These are phyloP conservation scores for Aplysia californica DNA, from an alignment of 1,140 invertebrate genomes.

Conservation along the genomic window DNA sequence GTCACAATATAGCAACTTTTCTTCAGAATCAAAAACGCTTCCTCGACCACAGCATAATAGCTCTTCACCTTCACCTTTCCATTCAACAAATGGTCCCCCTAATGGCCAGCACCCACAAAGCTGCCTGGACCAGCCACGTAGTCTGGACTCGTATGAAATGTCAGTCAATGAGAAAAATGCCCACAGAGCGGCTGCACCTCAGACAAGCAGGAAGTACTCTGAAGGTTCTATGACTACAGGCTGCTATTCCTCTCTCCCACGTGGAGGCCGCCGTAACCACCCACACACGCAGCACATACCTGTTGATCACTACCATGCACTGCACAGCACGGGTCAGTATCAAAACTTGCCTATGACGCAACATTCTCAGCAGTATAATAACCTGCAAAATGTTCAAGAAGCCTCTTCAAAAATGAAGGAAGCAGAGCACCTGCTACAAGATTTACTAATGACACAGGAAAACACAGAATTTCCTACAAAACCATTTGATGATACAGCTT, in stretches of 20 bases:
- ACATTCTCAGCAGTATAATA: not conserved
- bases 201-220: slow-evolving; percentile 19
- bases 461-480: not conserved
- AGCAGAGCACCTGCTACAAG: not conserved
- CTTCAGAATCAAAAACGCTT: slow-evolving; percentile 5
- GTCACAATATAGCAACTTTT: not conserved
- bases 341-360: not conserved
- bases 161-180: no score
- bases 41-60: not conserved
- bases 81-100: no score
- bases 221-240: slow-evolving; percentile 15
- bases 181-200: no score
- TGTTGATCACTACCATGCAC: not conserved
- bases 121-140: not conserved
- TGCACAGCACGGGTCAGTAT: not conserved
- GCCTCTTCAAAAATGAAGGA: not conserved
- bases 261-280: not conserved
- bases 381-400: not conserved
- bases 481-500: slow-evolving; percentile 24
- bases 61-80: no score
- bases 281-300: not conserved
- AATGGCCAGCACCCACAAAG: no score
- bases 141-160: not conserved
- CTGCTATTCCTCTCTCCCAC: slow-evolving; percentile 27
- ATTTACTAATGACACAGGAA: not conserved